These are phyloP conservation scores for Fistularia tabacaria DNA, from an alignment of 2,797 vertebrate species.

Conservation along the genomic window DNA sequence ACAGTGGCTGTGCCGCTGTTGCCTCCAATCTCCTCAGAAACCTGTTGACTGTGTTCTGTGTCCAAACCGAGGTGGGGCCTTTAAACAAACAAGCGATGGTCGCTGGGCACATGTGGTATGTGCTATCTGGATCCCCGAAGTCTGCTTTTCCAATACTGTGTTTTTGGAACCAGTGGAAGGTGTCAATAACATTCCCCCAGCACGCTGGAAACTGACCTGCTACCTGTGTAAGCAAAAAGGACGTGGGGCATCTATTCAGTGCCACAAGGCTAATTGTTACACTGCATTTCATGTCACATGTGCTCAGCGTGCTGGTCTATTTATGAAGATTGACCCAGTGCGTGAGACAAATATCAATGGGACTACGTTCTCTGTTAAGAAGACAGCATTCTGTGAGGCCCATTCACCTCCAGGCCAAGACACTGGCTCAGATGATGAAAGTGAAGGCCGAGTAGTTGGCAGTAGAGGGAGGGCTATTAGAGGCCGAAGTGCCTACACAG, in stretches of 20 bases:
- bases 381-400: conserved; percentile 91
- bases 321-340: conserved; percentile 98
- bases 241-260: conserved; percentile 92
- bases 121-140: conserved; percentile 98
- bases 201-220: conserved; percentile 95
- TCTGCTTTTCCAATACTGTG: conserved; percentile 97
- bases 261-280: conserved; percentile 98
- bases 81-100: conserved; percentile 95
- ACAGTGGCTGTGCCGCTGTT: conserved; percentile 97
- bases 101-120: conserved; percentile 97
- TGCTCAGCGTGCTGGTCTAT: conserved; percentile 90
- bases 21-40: conserved; percentile 89
- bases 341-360: conserved; percentile 88
- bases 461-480: conserved; percentile 77
- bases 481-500: conserved; percentile 71
- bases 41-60: conserved; percentile 91
- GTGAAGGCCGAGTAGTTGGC: conserved; percentile 70
- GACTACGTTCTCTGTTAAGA: conserved; percentile 93
- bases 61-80: conserved; percentile 94
- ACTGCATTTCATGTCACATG: conserved; percentile 97
- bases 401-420: conserved; percentile 84
- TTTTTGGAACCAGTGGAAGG: conserved; percentile 97
- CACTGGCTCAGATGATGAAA: conserved; percentile 65
- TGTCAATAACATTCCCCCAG: conserved; percentile 88
- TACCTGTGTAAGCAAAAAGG: conserved; percentile 96